Evolutionary conservation across 2,888 invertebrate species (phyloP), one percentile per base, ranked within the genome.

Genomic region (Ectobius pallidus): DNA sequence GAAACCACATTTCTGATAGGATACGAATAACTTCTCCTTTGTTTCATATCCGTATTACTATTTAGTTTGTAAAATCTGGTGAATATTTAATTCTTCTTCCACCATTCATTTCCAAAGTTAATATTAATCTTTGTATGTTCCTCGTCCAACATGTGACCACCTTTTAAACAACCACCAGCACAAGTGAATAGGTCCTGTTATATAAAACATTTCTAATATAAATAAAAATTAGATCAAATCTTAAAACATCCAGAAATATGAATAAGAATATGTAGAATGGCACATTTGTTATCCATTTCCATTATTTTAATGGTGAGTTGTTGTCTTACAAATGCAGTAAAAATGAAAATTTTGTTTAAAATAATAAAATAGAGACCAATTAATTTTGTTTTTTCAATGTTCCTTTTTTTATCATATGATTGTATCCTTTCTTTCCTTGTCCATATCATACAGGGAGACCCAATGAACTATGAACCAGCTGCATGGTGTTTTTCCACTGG

Each of bases 301-400:
- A 58, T 58, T 58, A 58, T 58, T 58, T 58, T 58, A 58, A 58
- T 58, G 58, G 58, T 58, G 32, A 58, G 58, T 58, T 58, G 58
- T 30, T 58, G 58, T 58, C 58, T 58, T 58, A 58, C 27, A 30
- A 58, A 58, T 32, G 32, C 27, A 58, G 30, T 58, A 58, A 58
- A 58, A 58, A 58, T 4, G 18, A 30, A 32, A 58, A 32, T 58
- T 27, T 58, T 58, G 27, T 27, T 58, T 30, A 30, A 58, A 58
- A 32, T 58, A 58, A 58, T 58, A 58, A 58, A 58, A 58, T 30
- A 58, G 58, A 58, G 30, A 58, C 30, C 58, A 58, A 27, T 58
- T 25, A 58, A n/a, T n/a, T 58, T 22, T 30, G 30, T 58, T 58
- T 7, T 14, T 30, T 58, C 16, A 46, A 39, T n/a, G n/a, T n/a